These are phyloP conservation scores for Drosophila gunungcola DNA, from an alignment of 1,140 invertebrate genomes.

Conservation along the genomic window DNA sequence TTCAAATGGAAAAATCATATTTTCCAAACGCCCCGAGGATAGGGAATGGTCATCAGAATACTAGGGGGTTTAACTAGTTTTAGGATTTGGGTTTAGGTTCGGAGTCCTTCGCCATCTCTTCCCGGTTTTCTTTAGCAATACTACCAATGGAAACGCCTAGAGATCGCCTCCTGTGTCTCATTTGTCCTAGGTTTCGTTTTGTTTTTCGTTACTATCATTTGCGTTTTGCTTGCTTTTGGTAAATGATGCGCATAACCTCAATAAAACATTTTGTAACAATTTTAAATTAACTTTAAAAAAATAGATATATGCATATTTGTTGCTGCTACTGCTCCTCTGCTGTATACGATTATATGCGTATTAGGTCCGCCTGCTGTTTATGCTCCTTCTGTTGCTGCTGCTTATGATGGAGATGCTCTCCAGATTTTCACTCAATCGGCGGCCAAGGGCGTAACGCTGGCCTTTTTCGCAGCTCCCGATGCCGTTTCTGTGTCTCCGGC, in stretches of 20 bases:
- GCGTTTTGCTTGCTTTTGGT: slow-evolving; percentile 44
- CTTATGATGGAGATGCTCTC: slow-evolving; percentile 16
- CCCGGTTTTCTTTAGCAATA: slow-evolving; percentile 13
- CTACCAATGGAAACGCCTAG: slow-evolving; percentile 37
- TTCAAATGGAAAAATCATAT: slow-evolving; percentile 71
- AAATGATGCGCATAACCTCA: slow-evolving; percentile 68
- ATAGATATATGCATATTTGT: slow-evolving; percentile 60
- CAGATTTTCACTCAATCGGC: slow-evolving; percentile 59
- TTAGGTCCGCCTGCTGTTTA: slow-evolving; percentile 33
- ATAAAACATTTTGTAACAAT: slow-evolving; percentile 75
- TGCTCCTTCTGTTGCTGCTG: slow-evolving; percentile 8
- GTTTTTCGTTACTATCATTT: slow-evolving; percentile 45
- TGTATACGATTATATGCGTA: slow-evolving; percentile 55
- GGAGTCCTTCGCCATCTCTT: neutral
- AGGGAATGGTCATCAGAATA: slow-evolving; percentile 38
- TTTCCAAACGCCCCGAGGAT: slow-evolving; percentile 50
- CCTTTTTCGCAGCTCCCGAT: slow-evolving; percentile 42
- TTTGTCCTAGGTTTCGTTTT: slow-evolving; percentile 43
- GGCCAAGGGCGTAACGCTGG: slow-evolving; percentile 40
- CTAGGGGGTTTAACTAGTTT: slow-evolving; percentile 21
- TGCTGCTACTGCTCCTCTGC: slow-evolving; percentile 19
- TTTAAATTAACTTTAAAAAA: slow-evolving; percentile 77
- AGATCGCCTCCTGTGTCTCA: slow-evolving; percentile 20
- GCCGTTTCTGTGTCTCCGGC: neutral
- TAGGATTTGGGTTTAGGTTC: neutral